Conservation (phyloP, 2,113 vertebrate genomes). For the Hemiprocne comata region DNA sequence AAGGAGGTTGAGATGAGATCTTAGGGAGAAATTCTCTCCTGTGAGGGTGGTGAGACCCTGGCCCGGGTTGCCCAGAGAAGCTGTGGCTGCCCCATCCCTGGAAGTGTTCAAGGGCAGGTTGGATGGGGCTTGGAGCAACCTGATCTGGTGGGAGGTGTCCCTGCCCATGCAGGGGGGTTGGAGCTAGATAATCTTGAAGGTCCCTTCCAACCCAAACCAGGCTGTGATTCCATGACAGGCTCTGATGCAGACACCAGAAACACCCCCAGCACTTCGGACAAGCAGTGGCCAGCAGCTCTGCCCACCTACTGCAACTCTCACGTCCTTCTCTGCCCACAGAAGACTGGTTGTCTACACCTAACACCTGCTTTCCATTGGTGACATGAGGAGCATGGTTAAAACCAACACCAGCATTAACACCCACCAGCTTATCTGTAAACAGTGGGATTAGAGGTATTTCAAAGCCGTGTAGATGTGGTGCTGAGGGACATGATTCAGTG, state of each 20-base stretch:
- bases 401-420: neutral
- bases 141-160: neutral
- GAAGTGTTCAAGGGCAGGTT: neutral
- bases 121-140: rapidly evolving
- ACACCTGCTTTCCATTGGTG: neutral
- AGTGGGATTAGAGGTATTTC: too few species aligned
- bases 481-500: too few species aligned
- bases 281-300: neutral
- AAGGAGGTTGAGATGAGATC: neutral
- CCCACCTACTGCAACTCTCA: too few species aligned
- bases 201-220: neutral
- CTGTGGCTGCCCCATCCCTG: neutral
- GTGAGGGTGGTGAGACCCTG: neutral
- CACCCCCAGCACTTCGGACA: neutral
- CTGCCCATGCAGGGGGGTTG: neutral
- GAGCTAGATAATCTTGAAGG: neutral
- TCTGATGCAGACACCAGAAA: rapidly evolving
- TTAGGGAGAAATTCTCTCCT: rapidly evolving
- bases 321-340: neutral
- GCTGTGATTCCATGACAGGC: neutral
- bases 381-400: neutral
- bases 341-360: neutral
- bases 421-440: too few species aligned
- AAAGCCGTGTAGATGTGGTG: too few species aligned
- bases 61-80: neutral